Evolutionary conservation across 64 coral and sea anemone species (phyloP), one percentile per base, ranked within the genome.

Genomic region (Trachythela sp.): DNA sequence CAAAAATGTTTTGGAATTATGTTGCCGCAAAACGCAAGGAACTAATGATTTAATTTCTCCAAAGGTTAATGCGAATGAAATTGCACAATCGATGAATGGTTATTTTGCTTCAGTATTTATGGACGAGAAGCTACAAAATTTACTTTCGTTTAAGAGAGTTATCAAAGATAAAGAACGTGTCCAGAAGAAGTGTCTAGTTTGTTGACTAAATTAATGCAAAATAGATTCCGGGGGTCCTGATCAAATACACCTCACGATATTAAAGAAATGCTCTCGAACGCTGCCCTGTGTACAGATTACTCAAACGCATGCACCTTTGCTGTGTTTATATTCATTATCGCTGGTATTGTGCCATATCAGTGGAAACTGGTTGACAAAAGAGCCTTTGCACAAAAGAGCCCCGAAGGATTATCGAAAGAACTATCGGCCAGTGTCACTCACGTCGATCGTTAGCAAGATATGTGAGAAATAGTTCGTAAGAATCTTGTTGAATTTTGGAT

Each of bases 21-120:
- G 89, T 85, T 24, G 17, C 52, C 13, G 84, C 89, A 13, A 88
- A 43, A 42, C 54, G 86, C 8, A 75, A 71, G 86, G 86, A 43
- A 60, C 86, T 41, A 70, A 88, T 70, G 86, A 88, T 88, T 30
- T 88, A 71, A 88, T 88, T 48, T 32, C 48, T 18, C 60, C 42
- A 45, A 88, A 77, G 87, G 13, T 88, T 3, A 88, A 88, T 71
- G 86, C 2, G 22, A 40, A 45, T 29, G 40, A 89, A 31, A 89
- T 89, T 83, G 60, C 88, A 48, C 70, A 83, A 70, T 84, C 70
- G 15, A 90, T 90, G 83, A 85, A 90, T 70, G 36, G 85, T 85
- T 90, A 67, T 85, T 90, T 90, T 85, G 89, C 89, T 85, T 85
- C 80, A 30, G 90, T 72, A 68, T 71, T 88, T 88, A 88, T 58